Evolutionary conservation across 1,140 invertebrate genomes (phyloP), one percentile per base, ranked within the genome.

Genomic region (Achroia grisella): DNA sequence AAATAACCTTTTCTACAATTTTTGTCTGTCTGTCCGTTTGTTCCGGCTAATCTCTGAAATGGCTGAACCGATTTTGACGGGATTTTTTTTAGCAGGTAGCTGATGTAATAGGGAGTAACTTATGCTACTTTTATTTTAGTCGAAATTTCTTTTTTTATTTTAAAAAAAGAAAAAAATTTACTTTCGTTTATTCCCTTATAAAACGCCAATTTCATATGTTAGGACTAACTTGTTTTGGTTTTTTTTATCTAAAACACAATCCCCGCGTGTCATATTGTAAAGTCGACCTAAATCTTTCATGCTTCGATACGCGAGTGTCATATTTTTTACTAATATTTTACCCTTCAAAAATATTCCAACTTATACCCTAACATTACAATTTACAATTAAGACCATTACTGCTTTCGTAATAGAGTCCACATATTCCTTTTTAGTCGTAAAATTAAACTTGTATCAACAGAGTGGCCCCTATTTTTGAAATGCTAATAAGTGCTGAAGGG

Each of bases 381-480:
- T 29, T 11, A 28, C 13, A 39, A 12, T 8, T 32, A 8, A 10
- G 9, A 39, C 4, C 27, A n/a, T 39, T 39, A 39, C 12, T 4
- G 9, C 37, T 39, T 2, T 12, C 6, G 23, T 9, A 11, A 30
- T 33, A 42, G 32, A 29, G 31, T n/a, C 9, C 4, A 9, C 14
- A n/a, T 32, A n/a, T 13, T 14, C 5, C 6, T 35, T 35, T 6
- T 35, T 11, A 6, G 6, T 39, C 23, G n/a, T 8, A 14, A 39
- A 23, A 39, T 10, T 14, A 14, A 13, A 8, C 12, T 30, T 9
- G 27, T 29, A 23, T 13, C 13, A 14, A 14, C 30, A 23, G 43
- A 75, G 69, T 65, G 56, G 58, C 60, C 69, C 73, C 59, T 62
- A 62, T 64, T 75, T n/a, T 75, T 68, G 60, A 68, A 71, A 75